Percentiles rank a stretch among this genome's conserved stretches.
These are phyloP conservation scores for Nyctibius grandis DNA, from an alignment of 2,797 vertebrate genomes.

Conservation along the genomic window DNA sequence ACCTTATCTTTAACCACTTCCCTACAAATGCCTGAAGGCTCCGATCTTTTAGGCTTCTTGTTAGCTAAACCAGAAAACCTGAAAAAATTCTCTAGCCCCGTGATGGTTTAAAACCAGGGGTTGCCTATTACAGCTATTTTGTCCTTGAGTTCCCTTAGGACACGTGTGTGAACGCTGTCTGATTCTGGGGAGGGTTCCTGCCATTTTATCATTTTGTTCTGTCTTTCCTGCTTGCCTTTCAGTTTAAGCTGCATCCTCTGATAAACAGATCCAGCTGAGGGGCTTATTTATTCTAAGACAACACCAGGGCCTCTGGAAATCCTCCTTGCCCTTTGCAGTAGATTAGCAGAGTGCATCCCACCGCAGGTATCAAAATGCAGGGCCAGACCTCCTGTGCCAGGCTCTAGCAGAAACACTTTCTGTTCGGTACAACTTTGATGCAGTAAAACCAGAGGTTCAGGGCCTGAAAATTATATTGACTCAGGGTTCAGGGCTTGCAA, in stretches of 20 bases:
- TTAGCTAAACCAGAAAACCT: not conserved
- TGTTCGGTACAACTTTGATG: not conserved
- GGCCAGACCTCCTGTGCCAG: not conserved
- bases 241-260: not conserved
- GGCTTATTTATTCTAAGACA: conserved; percentile 1
- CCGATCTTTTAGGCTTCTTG: accelerated
- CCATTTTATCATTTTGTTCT: not conserved
- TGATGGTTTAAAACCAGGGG: not conserved
- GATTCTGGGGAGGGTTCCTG: not conserved
- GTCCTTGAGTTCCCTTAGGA: not conserved
- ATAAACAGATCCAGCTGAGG: not conserved
- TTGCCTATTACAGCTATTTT: not conserved
- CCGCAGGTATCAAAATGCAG: not conserved
- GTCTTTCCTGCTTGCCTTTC: not conserved
- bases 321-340: not conserved
- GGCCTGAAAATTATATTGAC: not conserved
- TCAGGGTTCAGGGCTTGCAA: not conserved
- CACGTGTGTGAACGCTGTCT: accelerated
- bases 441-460: not conserved
- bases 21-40: not conserved
- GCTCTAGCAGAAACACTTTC: not conserved
- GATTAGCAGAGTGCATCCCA: not conserved
- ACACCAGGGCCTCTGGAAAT: not conserved
- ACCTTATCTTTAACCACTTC: not conserved
- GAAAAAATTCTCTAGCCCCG: not conserved